Conservation (phyloP, 2,797 vertebrate species). For the Notolabrus celidotus region DNA sequence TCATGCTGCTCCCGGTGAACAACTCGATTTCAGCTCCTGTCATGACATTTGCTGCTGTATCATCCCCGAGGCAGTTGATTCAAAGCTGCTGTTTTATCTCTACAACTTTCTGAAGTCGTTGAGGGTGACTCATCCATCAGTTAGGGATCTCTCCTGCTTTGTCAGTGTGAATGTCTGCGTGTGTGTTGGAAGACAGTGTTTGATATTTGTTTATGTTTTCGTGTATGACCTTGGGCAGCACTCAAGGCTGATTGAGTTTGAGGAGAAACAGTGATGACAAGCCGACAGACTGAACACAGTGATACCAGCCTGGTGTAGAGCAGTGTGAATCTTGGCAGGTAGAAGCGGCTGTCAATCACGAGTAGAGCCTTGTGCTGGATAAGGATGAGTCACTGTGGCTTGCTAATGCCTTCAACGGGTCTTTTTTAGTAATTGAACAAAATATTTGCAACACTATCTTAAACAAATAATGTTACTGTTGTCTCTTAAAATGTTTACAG, state of each 20-base stretch:
- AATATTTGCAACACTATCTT: constrained; percentile 9
- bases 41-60: constrained; percentile 38
- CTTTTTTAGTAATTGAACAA: constrained; percentile 16
- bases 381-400: constrained; percentile 41
- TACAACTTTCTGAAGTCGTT: constrained; percentile 46
- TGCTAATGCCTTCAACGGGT: constrained; percentile 29
- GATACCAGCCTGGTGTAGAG: constrained; percentile 42
- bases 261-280: constrained; percentile 41
- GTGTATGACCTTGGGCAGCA: constrained; percentile 69
- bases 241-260: constrained; percentile 64
- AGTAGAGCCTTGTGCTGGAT: constrained; percentile 22
- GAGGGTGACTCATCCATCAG: constrained; percentile 52
- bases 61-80: constrained; percentile 35
- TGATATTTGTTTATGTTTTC: constrained; percentile 56
- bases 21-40: constrained; percentile 28
- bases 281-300: constrained; percentile 40
- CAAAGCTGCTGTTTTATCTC: constrained; percentile 53
- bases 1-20: constrained; percentile 12
- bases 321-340: constrained; percentile 48
- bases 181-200: not conserved
- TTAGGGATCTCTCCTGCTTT: constrained; percentile 38
- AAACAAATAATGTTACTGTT: constrained; percentile 3
- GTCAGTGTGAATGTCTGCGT: not conserved
- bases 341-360: constrained; percentile 61
- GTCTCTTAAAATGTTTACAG: constrained; percentile 23